Evolutionary conservation across 2,797 vertebrate species (phyloP), one percentile per base, ranked within the genome.

Genomic region (Microchirus variegatus): DNA sequence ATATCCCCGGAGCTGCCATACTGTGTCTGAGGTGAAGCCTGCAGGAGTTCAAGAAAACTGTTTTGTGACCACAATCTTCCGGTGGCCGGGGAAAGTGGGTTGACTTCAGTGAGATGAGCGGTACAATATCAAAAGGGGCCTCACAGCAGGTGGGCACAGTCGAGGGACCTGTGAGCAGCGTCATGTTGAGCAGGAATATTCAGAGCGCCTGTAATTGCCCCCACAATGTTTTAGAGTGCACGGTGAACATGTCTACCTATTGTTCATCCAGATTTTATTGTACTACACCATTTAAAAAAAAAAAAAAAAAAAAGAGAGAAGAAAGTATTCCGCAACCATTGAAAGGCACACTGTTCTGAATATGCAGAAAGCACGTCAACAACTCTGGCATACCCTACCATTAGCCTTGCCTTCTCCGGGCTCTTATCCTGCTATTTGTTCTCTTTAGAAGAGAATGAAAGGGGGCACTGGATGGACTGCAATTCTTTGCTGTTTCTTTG

Each of bases 361-460:
- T 83, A 85, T 81, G 78, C 85, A 85, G 59, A 75, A 88, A 86
- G 84, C 76, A 77, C 76, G 83, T 93, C 91, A 90, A 90, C 90
- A 89, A 85, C 73, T 73, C 61, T 70, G 70, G 65, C 76, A 63
- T 77, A 93, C 84, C 93, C 91, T 90, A 80, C 90, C 86, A 93
- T 93, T 94, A 92, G 78, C 63, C 68, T 88, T 70, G 73, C 83
- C 73, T 77, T 87, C 78, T 76, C 66, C 85, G 44, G 44, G 67
- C 87, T 91, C 89, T 89, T 91, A 89, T 90, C 81, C 85, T 80
- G 83, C 89, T 86, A 84, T 90, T 90, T 88, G 87, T 84, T 63
- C 78, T 72, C 86, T 81, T 87, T 51, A 77, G 71, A 86, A 76
- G 87, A 70, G 84, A 87, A 84, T 65, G 82, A 69, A 81, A 78